Percentiles rank a stretch among this genome's conserved stretches.
These are phyloP conservation scores for Gambusia yucatana DNA, from an alignment of 2,797 vertebrate species.

Conservation along the genomic window DNA sequence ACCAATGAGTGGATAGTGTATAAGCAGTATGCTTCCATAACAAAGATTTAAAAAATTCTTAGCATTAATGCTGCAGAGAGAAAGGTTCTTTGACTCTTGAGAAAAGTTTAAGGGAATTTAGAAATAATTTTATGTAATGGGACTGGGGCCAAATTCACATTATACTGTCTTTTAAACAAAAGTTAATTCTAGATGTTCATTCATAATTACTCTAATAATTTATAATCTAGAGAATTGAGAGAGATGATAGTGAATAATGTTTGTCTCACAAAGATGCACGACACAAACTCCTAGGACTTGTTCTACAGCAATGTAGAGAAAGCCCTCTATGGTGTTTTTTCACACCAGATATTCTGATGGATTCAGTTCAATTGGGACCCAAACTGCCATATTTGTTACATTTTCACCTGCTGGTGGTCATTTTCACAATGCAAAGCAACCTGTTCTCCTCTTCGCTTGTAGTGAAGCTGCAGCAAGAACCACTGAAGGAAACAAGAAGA, in stretches of 20 bases:
- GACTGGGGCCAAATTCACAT: slow-evolving; percentile 66
- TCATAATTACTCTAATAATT: slow-evolving; percentile 72
- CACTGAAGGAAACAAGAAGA: too few relatives aligned
- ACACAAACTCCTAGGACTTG: slow-evolving; percentile 5
- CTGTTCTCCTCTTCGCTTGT: too few relatives aligned
- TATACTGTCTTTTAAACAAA: slow-evolving; percentile 83
- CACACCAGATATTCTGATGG: too few relatives aligned
- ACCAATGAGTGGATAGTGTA: slow-evolving; percentile 53
- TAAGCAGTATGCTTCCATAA: neutral
- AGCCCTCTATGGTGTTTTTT: neutral
- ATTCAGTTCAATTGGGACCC: too few relatives aligned
- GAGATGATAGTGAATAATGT: slow-evolving; percentile 2
- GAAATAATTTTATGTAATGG: neutral
- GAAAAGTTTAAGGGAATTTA: neutral
- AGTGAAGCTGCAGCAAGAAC: too few relatives aligned
- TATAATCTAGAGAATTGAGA: slow-evolving; percentile 54
- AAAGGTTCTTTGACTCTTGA: slow-evolving; percentile 3
- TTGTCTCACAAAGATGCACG: neutral
- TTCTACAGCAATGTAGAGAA: neutral
- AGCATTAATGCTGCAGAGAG: neutral
- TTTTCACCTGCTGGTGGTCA: too few relatives aligned
- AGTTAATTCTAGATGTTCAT: slow-evolving; percentile 71
- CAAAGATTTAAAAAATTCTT: neutral
- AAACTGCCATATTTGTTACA: too few relatives aligned
- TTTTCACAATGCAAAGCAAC: too few relatives aligned